phyloP scores from a whole-genome alignment of 2,113 vertebrate species.

The Esox niger region DNA sequence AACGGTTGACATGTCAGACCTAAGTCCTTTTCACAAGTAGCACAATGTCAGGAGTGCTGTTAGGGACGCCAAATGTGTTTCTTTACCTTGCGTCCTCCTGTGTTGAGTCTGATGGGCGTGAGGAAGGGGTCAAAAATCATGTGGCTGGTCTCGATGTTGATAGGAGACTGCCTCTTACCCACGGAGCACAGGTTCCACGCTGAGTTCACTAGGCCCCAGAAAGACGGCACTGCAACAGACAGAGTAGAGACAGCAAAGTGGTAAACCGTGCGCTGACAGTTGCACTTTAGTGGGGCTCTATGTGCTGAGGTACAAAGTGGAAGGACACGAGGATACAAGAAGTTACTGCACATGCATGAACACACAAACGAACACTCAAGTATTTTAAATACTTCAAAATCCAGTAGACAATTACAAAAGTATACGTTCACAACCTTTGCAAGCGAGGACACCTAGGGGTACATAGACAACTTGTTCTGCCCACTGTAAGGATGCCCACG shows the following conservation, averaged over 20 bases:
- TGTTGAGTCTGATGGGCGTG: constrained; percentile 92
- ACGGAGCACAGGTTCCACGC: constrained; percentile 99
- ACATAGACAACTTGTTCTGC: too few species aligned
- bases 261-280: neutral
- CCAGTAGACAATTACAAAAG: too few species aligned
- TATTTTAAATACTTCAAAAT: too few species aligned
- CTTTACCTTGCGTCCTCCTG: constrained; percentile 93
- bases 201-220: constrained; percentile 99
- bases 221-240: constrained; percentile 87
- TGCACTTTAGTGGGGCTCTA: neutral
- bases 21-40: too few species aligned
- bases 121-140: constrained; percentile 99
- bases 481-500: too few species aligned
- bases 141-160: constrained; percentile 98
- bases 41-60: too few species aligned
- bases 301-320: neutral
- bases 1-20: too few species aligned
- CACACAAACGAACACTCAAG: too few species aligned
- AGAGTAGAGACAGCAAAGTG: constrained; percentile 13
- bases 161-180: constrained; percentile 95
- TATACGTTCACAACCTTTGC: too few species aligned
- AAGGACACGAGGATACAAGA: too few species aligned
- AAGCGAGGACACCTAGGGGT: too few species aligned
- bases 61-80: neutral
- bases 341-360: too few species aligned